Evolutionary conservation across 2,888 invertebrate species (phyloP), one percentile per base, ranked within the genome.

Genomic region (Lymantria monacha): DNA sequence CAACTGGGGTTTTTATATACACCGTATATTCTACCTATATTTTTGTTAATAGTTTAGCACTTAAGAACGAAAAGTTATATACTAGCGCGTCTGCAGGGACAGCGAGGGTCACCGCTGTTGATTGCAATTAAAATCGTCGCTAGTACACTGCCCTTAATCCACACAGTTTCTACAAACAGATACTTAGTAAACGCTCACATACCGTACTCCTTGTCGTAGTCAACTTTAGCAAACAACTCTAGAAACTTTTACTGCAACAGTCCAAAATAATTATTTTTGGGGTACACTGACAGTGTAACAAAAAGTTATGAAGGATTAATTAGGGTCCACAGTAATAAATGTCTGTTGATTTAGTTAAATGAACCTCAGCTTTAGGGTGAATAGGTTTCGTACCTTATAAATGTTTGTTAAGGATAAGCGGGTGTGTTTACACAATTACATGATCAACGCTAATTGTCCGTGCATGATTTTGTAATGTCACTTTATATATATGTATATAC

Each of bases 211-310:
- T 58, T 52, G 51, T 57, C 57, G 57, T 62, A 57, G 49, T 60
- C 51, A 72, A 78, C 70, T 75, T 72, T 69, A 64, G 63, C 61
- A 54, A 68, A 70, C 72, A 61, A 62, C 57, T 56, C 48, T 9
- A 9, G 50, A 70, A 76, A 72, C 56, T 74, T 74, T 66, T 55
- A 58, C 61, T 70, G 65, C 65, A 72, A 60, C 58, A 59, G 56
- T 59, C 63, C 57, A 58, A 70, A 70, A 72, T 73, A 70, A 74
- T 79, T 69, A 74, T 69, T 74, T 71, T 46, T n/a, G n/a, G 47
- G 61, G 49, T 55, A 53, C 46, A 56, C 55, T 48, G 51, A 61
- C 52, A 55, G 48, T 51, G 48, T 52, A 61, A 63, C 72, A 71
- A 62, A 66, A 70, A 72, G 62, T 64, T 72, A 69, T 59, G 58